Base-by-base conservation (phyloP, 2,888 invertebrate species). In the Blastobasis adustella region DNA sequence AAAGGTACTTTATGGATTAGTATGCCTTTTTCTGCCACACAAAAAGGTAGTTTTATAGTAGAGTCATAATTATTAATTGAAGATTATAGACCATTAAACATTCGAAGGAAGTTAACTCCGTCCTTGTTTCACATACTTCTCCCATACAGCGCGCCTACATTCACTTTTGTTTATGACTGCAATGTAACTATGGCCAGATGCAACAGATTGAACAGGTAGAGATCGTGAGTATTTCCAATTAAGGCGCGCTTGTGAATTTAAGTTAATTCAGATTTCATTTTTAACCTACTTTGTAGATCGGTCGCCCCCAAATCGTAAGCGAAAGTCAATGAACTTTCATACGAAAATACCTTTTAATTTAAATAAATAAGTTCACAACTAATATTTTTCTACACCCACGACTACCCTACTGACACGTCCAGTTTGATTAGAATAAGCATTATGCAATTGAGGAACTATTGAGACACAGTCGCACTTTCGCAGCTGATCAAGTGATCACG, bases 151-250 rank as follows among this genome's bases (percentile, higher is more conserved):
- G 65, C 76, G 63, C 80, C 79, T 76, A 84, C 86, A 80, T 84
- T 86, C 83, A 83, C 84, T 85, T 87, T 82, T 85, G 75, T 79
- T 80, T 79, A 80, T 67, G 69, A 71, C 65, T 69, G 63, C 60
- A 58, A 62, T 56, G 52, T 23, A 23, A 23, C 23, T 23, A 23
- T 23, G 23, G 2, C 23, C 47, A 57, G 50, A 53, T 52, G 49
- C 47, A 41, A 44, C 47, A 38, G 37, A 50, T 41, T 53, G 51
- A 56, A 50, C 50, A 37, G 52, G 53, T 50, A 56, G 47, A 57
- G 46, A 53, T 45, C 43, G 44, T 10, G 23, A n/a, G 46, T 23
- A 23, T 23, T 10, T 42, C 39, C 42, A 45, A 44, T 58, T 49
- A 56, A 53, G 45, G 51, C 45, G 39, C 46, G 49, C 52, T 39